A percentile compares a stretch with the other conserved stretches of the same genome.
Evolutionary conservation across 2,888 invertebrate species (phyloP).

Genomic region (Brenthis ino): DNA sequence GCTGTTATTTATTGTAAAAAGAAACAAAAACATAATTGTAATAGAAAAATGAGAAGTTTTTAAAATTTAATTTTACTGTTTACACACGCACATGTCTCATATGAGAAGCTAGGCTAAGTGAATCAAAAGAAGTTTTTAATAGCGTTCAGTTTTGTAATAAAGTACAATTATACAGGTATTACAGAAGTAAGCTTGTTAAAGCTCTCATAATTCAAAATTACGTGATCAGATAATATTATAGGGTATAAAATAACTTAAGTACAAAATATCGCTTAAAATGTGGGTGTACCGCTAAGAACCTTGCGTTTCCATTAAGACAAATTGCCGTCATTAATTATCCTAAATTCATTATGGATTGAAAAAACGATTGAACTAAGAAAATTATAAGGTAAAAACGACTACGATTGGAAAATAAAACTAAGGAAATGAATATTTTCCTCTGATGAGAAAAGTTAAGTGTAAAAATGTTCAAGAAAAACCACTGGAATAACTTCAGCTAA

Average conservation of each 20-base stretch:
- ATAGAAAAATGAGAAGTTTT: no score
- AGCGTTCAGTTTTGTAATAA: conserved; percentile 5
- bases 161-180: conserved; percentile 9
- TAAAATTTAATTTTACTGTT: no score
- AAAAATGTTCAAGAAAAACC: conserved; percentile 45
- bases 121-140: background rate
- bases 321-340: conserved; percentile 22
- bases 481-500: conserved; percentile 51
- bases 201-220: conserved; percentile 29
- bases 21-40: no score
- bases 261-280: conserved; percentile 26
- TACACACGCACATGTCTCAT: no score
- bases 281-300: background rate
- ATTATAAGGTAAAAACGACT: conserved; percentile 17
- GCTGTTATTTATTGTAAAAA: no score
- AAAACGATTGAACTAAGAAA: conserved; percentile 25
- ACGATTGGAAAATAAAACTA: conserved; percentile 42
- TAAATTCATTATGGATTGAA: conserved; percentile 18
- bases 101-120: no score
- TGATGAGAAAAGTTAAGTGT: conserved; percentile 58
- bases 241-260: conserved; percentile 25
- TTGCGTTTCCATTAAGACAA: conserved; percentile 17
- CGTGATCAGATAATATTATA: conserved; percentile 29
- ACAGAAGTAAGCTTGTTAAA: conserved; percentile 12
- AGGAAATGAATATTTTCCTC: conserved; percentile 55